A percentile compares a stretch with the other conserved stretches of the same genome.
phyloP scores from a whole-genome alignment of 2,888 invertebrate genomes.

The Aplocera efformata region DNA sequence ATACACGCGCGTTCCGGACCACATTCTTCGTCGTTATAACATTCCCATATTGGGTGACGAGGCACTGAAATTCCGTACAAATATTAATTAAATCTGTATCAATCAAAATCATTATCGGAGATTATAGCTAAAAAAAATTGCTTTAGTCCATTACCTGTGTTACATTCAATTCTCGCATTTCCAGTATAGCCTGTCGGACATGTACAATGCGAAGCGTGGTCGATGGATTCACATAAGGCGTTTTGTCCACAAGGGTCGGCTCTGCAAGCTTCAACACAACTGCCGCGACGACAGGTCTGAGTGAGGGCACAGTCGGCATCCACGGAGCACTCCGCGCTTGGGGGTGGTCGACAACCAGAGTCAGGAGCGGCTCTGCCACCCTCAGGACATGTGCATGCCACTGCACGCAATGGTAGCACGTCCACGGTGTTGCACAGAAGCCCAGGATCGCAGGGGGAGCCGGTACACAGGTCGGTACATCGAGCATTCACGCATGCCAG shows the following conservation, averaged over 20 bases:
- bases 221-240: slow-evolving; percentile 87
- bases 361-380: slow-evolving; percentile 88
- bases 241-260: slow-evolving; percentile 90
- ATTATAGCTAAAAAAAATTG: too few species aligned
- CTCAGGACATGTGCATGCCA: slow-evolving; percentile 92
- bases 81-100: neutral
- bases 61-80: slow-evolving; percentile 50
- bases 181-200: slow-evolving; percentile 90
- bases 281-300: slow-evolving; percentile 88
- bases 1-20: slow-evolving; percentile 86
- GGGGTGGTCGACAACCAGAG: slow-evolving; percentile 84
- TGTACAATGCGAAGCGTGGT: slow-evolving; percentile 88
- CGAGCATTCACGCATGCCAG: slow-evolving; percentile 88
- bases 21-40: slow-evolving; percentile 89
- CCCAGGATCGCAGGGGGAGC: slow-evolving; percentile 87
- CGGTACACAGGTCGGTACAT: slow-evolving; percentile 89
- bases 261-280: slow-evolving; percentile 89
- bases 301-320: slow-evolving; percentile 88
- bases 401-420: slow-evolving; percentile 88
- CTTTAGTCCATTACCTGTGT: slow-evolving; percentile 74
- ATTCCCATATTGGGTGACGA: slow-evolving; percentile 81
- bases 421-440: slow-evolving; percentile 90
- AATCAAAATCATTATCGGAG: too few species aligned
- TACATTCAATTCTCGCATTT: slow-evolving; percentile 89
- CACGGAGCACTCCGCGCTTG: slow-evolving; percentile 82